Percentiles rank a stretch among this genome's conserved stretches.
These are phyloP conservation scores for Pogonocherus hispidulus DNA, from an alignment of 2,888 invertebrate genomes.

Conservation along the genomic window DNA sequence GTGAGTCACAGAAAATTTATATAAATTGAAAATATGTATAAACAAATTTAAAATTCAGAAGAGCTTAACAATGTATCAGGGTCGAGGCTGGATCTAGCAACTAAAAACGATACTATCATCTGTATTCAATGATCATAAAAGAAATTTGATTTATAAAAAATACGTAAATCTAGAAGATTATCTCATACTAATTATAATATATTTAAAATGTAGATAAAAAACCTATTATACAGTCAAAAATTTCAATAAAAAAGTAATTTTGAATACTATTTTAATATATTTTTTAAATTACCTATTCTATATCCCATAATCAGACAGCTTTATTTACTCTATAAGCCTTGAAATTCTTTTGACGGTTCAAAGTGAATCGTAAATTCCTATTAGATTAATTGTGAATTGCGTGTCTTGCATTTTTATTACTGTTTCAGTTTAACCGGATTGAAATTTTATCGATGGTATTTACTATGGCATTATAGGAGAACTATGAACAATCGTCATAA, in stretches of 20 bases:
- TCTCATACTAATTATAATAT: not conserved
- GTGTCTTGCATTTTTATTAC: not conserved
- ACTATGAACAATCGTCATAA: too few species aligned
- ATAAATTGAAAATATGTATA: not conserved
- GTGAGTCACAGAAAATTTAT: too few species aligned
- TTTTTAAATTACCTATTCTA: not conserved
- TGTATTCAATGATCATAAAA: not conserved
- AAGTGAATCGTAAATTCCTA: not conserved
- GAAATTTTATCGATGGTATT: not conserved
- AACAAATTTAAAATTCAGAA: not conserved
- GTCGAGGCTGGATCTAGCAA: not conserved
- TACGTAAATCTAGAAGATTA: not conserved
- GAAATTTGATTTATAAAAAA: not conserved
- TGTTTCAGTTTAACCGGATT: not conserved
- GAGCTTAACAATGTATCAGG: not conserved
- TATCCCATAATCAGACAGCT: constrained; percentile 3
- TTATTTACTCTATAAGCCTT: constrained; percentile 5
- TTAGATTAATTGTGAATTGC: constrained; percentile 5
- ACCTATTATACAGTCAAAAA: not conserved
- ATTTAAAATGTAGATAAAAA: not conserved
- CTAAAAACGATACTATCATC: not conserved
- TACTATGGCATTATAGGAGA: not conserved
- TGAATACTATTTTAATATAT: not conserved
- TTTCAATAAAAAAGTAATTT: not conserved
- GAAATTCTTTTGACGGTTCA: constrained; percentile 12